A percentile compares a stretch with the other conserved stretches of the same genome.
Conservation (phyloP, 2,888 invertebrate species). For the Nymphalis c-album region DNA sequence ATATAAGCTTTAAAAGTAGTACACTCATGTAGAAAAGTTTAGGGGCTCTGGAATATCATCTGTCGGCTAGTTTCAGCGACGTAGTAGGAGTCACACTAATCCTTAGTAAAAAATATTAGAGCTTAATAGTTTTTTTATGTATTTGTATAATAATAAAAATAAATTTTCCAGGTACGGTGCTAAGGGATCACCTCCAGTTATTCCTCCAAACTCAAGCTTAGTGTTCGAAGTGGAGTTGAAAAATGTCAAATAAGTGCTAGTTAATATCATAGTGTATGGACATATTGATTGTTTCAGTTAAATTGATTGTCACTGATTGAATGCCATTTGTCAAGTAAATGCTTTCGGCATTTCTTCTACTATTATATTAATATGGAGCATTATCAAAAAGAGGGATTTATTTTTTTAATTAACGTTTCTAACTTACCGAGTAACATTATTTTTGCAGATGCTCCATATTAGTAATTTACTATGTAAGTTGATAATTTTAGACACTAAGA, state of each 20-base stretch:
- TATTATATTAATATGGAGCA: slow-evolving; percentile 40
- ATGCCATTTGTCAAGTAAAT: slow-evolving; percentile 55
- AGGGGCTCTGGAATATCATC: too few relatives aligned
- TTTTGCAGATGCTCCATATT: slow-evolving; percentile 52
- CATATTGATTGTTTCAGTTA: slow-evolving; percentile 43
- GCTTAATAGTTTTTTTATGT: neutral
- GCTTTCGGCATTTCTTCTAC: slow-evolving; percentile 45
- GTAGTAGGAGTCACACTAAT: neutral
- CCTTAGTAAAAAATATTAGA: too few relatives aligned
- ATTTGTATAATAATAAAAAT: neutral
- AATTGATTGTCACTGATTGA: slow-evolving; percentile 43
- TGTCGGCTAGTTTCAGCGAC: too few relatives aligned
- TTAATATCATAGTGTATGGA: slow-evolving; percentile 19
- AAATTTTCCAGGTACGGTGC: slow-evolving; percentile 83
- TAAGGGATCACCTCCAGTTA: slow-evolving; percentile 90
- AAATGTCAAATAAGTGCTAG: slow-evolving; percentile 82
- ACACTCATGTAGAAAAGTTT: too few relatives aligned
- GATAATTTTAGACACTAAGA: slow-evolving; percentile 21
- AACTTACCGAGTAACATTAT: neutral
- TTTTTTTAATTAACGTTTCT: slow-evolving; percentile 24
- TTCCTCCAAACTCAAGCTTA: slow-evolving; percentile 93
- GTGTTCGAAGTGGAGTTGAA: slow-evolving; percentile 95
- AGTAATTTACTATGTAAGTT: slow-evolving; percentile 34
- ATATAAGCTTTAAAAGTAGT: too few relatives aligned
- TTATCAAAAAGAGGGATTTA: slow-evolving; percentile 38